phyloP scores from a whole-genome alignment of 2,113 vertebrate species.

The Phalacrocorax carbo region DNA sequence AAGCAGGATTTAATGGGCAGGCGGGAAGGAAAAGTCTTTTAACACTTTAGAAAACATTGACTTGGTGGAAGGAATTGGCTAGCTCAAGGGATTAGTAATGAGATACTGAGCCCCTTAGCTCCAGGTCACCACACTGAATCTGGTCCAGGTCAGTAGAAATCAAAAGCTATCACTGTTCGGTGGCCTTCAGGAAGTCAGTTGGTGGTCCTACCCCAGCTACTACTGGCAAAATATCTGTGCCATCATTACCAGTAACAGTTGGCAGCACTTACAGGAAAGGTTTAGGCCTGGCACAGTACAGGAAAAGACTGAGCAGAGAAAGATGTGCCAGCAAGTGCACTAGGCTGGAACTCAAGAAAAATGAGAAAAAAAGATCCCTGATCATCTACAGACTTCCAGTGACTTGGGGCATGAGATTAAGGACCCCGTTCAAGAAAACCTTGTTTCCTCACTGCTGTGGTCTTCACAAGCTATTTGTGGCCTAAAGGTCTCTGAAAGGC shows the following conservation, averaged over 20 bases:
- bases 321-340: neutral
- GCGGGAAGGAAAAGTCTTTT: slow-evolving; percentile 64
- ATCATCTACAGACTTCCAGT: neutral
- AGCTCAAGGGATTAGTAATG: slow-evolving; percentile 69
- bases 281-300: neutral
- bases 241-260: neutral
- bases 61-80: slow-evolving; percentile 66
- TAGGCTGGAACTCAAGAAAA: neutral
- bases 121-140: slow-evolving; percentile 65
- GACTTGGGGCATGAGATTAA: neutral
- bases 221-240: neutral
- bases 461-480: neutral
- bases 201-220: slow-evolving; percentile 41
- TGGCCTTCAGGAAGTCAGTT: slow-evolving; percentile 38
- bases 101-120: slow-evolving; percentile 66
- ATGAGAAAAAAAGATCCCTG: neutral
- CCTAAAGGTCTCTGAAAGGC: neutral
- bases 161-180: slow-evolving; percentile 41
- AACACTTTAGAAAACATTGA: slow-evolving; percentile 63
- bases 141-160: slow-evolving; percentile 64
- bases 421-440: neutral
- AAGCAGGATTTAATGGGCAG: slow-evolving; percentile 56
- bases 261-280: neutral
- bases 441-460: neutral
- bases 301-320: neutral